Conservation (phyloP, 2,113 vertebrate species). For the Takifugu flavidus region DNA sequence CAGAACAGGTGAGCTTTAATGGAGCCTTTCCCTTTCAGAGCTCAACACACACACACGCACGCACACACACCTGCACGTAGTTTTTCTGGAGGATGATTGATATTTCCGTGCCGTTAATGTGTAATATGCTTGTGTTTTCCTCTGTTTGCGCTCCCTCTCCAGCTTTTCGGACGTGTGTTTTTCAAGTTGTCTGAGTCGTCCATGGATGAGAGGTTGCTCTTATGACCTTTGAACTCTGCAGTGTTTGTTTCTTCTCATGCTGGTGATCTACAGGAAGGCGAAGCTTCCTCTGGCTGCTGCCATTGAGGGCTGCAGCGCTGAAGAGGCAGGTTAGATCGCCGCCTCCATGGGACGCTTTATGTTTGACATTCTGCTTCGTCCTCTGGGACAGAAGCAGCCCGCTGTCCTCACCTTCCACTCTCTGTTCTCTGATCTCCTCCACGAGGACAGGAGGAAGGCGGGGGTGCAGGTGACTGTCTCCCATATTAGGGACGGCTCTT, state of each 20-base stretch:
- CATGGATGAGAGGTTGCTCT: constrained; percentile 3
- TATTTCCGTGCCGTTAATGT: background rate
- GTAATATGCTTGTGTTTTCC: background rate
- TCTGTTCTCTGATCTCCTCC: constrained; percentile 51
- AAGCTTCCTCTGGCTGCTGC: constrained; percentile 6
- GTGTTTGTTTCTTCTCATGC: constrained; percentile 4
- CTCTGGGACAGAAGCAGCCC: constrained; percentile 45
- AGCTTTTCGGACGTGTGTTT: background rate
- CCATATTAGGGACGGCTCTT: constrained; percentile 43
- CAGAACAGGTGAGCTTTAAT: constrained; percentile 72
- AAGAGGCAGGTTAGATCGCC: background rate
- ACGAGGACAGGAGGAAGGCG: background rate
- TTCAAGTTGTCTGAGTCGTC: background rate
- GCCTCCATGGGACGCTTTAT: no score
- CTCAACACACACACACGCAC: constrained; percentile 27
- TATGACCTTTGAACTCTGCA: constrained; percentile 34
- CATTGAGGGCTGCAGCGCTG: no score
- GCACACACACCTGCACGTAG: constrained; percentile 26
- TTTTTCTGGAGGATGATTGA: background rate
- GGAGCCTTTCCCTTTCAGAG: constrained; percentile 71
- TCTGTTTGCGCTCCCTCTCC: background rate
- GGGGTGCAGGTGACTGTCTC: constrained; percentile 53
- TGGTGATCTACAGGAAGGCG: constrained; percentile 14
- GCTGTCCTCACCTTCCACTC: constrained; percentile 69
- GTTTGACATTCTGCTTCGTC: background rate